Evolutionary conservation across 2,797 vertebrate genomes (phyloP).

Genomic region (Gambusia yucatana): DNA sequence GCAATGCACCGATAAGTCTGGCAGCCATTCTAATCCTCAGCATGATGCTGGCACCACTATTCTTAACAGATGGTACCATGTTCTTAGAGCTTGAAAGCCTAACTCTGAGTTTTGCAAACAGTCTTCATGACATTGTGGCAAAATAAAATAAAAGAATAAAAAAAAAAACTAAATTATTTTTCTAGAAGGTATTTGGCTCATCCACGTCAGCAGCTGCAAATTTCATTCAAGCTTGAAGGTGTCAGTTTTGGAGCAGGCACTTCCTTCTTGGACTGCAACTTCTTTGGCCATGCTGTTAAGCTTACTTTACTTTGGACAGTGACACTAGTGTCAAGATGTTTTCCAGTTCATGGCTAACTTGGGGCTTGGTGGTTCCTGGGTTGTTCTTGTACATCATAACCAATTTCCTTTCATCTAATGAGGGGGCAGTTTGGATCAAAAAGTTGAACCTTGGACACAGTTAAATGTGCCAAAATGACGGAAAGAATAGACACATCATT

Average conservation of each 20-base stretch:
- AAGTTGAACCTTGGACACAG: neutral
- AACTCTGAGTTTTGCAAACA: neutral
- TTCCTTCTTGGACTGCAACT: neutral
- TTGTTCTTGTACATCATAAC: neutral
- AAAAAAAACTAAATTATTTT: neutral
- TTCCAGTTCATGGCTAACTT: neutral
- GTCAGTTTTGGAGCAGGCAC: neutral
- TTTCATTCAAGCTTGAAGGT: neutral
- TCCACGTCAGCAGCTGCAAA: neutral
- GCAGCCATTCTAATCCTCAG: neutral
- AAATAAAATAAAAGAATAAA: neutral
- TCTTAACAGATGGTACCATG: neutral
- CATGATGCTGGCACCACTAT: neutral
- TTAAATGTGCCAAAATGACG: neutral
- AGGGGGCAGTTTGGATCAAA: neutral
- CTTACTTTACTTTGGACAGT: neutral
- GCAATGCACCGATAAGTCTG: neutral
- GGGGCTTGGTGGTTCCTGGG: neutral
- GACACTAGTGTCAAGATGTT: neutral
- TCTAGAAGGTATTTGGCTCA: neutral
- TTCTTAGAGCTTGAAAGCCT: neutral
- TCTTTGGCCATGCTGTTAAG: slow-evolving; percentile 1
- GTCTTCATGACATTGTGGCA: neutral
- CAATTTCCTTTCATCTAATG: neutral
- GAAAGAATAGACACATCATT: neutral